These are phyloP conservation scores for Trichonephila inaurata DNA, from an alignment of 1,140 invertebrate genomes.

Conservation along the genomic window DNA sequence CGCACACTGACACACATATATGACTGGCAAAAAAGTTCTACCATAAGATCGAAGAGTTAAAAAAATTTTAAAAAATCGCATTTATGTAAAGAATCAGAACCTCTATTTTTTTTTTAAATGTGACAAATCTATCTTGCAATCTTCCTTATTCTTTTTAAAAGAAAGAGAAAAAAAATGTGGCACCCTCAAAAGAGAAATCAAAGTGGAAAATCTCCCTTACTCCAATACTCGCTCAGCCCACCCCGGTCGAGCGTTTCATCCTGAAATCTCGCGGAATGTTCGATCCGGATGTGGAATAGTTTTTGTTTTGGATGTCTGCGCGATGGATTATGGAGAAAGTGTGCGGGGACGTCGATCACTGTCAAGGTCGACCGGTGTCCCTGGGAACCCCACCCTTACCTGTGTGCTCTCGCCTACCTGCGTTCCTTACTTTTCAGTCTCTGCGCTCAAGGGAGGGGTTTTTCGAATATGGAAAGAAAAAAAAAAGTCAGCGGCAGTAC, in stretches of 20 bases:
- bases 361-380: constrained; percentile 63
- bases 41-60: no score
- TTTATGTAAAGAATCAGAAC: no score
- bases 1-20: no score
- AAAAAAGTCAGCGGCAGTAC: no score
- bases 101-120: no score
- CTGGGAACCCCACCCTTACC: constrained; percentile 22
- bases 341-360: constrained; percentile 45
- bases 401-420: neutral
- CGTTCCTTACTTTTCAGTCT: no score
- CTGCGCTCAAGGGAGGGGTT: no score
- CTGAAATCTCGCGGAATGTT: constrained; percentile 11
- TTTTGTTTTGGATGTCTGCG: constrained; percentile 62
- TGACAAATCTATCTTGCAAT: no score
- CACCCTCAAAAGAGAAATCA: neutral
- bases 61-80: no score
- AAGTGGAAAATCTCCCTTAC: neutral
- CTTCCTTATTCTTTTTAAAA: no score
- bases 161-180: neutral
- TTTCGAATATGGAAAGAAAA: no score
- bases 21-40: no score
- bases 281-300: constrained; percentile 58
- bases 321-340: neutral
- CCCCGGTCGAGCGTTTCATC: neutral
- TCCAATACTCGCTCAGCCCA: neutral